Base-by-base conservation (phyloP, 2,113 vertebrate species). In the Oreochromis spilurus region DNA sequence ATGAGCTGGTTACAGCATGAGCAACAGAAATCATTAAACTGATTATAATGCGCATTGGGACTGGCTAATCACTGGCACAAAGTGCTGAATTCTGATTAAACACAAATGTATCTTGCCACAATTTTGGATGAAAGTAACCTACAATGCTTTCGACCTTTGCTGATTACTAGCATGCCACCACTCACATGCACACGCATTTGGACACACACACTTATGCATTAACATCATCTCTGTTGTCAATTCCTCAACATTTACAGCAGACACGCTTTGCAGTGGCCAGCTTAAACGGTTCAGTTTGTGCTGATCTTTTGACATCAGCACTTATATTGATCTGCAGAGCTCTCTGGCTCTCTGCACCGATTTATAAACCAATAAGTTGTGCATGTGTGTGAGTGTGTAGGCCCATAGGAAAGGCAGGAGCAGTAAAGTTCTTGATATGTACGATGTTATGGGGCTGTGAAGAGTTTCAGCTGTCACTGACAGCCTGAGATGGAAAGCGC, bases 221-320 rank as follows among this genome's bases (percentile, higher is more conserved):
- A 77, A 77, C 82, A 82, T 34, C 77, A 77, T 58, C 53, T 19
- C 16, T 67, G 77, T 80, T 82, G 65, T 82, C 38, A 81, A 38
- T 52, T 36, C 70, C 45, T 72, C 54, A 50, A 45, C 16, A 12
- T 84, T 83, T 38, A 53, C 53, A 81, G 50, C 84, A 31, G 57
- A n/a, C 70, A 36, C 4, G 4, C 62, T 55, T 83, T 26, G 57
- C 55, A 60, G 80, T 70, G 81, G 60, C 82, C 67, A 14, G 45
- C 62, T 55, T 60, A 57, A 85, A 86, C 45, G 8, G 87, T 52
- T 89, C 24, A 29, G 65, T 58, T 36, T 87, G 58, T 84, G 89
- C 80, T 85, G 88, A 87, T 92, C 86, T 82, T 88, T 87, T 90
- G 90, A 86, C 90, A 91, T 78, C 77, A 53, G 85, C 58, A 4